These are phyloP conservation scores for Noctilio leporinus DNA, from an alignment of 2,113 vertebrate genomes.

Conservation along the genomic window DNA sequence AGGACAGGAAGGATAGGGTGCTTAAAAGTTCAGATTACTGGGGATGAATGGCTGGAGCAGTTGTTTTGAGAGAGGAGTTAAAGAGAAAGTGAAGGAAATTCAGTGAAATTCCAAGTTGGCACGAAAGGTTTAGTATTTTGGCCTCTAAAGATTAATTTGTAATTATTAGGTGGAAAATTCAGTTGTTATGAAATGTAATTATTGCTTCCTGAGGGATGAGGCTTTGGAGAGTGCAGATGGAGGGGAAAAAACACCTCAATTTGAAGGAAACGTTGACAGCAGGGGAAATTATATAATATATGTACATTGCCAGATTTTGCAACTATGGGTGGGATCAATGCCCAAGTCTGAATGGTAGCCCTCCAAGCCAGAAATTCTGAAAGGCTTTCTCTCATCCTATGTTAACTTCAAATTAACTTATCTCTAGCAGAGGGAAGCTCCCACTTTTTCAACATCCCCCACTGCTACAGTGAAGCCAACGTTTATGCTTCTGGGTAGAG, in stretches of 20 bases:
- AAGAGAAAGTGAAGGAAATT: background rate
- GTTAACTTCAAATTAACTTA: constrained; percentile 2
- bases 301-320: background rate
- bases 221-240: constrained; percentile 11
- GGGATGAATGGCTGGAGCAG: background rate
- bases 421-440: background rate
- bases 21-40: background rate
- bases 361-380: constrained; percentile 4
- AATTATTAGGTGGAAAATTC: background rate
- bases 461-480: background rate
- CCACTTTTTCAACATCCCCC: background rate
- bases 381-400: background rate
- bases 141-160: background rate
- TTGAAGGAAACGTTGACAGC: background rate
- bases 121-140: background rate
- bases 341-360: background rate
- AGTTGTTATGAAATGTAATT: background rate
- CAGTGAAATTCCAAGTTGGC: background rate
- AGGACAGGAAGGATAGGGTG: background rate
- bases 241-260: background rate
- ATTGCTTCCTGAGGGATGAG: background rate
- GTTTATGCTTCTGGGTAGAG: background rate
- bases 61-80: background rate
- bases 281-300: background rate
- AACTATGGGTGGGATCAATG: background rate